Conservation (phyloP, 2,113 vertebrate species). For the Ifrita kowaldi region DNA sequence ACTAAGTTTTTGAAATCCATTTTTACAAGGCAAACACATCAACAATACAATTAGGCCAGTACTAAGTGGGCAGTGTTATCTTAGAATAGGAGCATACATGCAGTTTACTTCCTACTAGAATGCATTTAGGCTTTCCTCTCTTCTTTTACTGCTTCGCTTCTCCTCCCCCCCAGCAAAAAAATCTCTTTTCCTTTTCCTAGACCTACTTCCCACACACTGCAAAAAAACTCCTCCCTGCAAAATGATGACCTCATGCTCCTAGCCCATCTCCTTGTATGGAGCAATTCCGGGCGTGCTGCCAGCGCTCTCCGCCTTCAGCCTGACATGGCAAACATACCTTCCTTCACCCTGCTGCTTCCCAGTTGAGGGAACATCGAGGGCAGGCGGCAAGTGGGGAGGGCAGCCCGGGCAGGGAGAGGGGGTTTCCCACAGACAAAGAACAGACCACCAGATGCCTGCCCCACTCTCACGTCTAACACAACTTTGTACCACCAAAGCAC, state of each 20-base stretch:
- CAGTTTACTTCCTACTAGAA: neutral
- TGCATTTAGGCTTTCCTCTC: neutral
- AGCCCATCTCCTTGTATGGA: constrained; percentile 9
- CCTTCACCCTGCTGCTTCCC: neutral
- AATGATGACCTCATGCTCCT: constrained; percentile 44
- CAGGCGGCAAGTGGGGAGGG: neutral
- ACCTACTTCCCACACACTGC: neutral
- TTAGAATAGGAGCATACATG: neutral
- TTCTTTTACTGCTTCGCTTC: neutral
- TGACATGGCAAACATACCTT: neutral
- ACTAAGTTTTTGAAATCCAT: neutral
- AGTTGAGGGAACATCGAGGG: neutral
- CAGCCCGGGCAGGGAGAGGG: fast-evolving
- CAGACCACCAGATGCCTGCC: fast-evolving
- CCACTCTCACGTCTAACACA: fast-evolving
- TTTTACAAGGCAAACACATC: neutral
- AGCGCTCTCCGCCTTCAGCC: neutral
- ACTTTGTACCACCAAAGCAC: fast-evolving
- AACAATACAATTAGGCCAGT: neutral
- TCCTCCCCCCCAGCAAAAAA: neutral
- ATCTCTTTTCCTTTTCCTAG: neutral
- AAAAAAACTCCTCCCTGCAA: neutral
- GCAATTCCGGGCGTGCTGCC: neutral
- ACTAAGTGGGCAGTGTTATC: neutral
- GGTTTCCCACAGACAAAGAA: neutral